Percentiles rank a stretch among this genome's conserved stretches.
phyloP scores from a whole-genome alignment of 2,113 vertebrate species.

The Charina bottae region DNA sequence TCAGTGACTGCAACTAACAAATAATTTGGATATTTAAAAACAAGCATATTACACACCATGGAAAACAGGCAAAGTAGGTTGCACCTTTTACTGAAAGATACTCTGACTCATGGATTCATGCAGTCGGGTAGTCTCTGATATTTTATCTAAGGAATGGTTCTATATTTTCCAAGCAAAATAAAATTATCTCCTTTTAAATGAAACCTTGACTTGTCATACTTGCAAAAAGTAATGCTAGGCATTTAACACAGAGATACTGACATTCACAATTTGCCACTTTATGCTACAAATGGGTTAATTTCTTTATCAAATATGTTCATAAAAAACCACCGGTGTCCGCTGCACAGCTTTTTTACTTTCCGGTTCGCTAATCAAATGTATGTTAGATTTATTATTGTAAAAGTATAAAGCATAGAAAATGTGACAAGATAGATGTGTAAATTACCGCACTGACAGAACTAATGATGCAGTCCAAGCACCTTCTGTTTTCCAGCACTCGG shows the following conservation, averaged over 20 bases:
- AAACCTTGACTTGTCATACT: slow-evolving; percentile 24
- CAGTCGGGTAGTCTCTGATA: background rate
- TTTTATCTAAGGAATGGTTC: background rate
- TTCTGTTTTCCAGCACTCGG: slow-evolving; percentile 93
- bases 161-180: background rate
- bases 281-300: slow-evolving; percentile 71
- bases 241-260: background rate
- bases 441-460: slow-evolving; percentile 99
- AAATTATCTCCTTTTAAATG: background rate
- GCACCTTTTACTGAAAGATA: background rate
- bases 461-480: slow-evolving; percentile 99
- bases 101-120: background rate
- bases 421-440: slow-evolving; percentile 99
- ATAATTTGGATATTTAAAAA: background rate
- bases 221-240: slow-evolving; percentile 30
- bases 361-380: slow-evolving; percentile 84
- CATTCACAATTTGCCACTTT: slow-evolving; percentile 22
- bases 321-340: slow-evolving; percentile 65
- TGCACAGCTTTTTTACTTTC: slow-evolving; percentile 70
- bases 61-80: background rate
- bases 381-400: slow-evolving; percentile 95
- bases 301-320: slow-evolving; percentile 65
- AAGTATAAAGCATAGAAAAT: slow-evolving; percentile 91
- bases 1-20: background rate
- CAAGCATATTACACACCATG: background rate